Evolutionary conservation across 2,888 invertebrate genomes (phyloP).

Genomic region (Petrophora chlorosata): DNA sequence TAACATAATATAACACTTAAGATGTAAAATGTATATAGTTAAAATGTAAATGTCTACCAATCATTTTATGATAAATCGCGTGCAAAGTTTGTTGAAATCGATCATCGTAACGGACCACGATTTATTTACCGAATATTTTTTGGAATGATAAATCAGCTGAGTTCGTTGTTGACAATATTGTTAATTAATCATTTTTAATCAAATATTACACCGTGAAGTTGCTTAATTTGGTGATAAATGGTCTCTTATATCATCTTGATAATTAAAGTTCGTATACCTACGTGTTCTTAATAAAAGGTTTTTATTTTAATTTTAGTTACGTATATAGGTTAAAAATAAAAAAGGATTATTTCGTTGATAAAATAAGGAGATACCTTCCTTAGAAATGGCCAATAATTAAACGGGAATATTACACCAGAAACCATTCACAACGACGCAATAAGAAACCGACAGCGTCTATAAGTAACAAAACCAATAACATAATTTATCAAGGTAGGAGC

Average conservation of each 20-base stretch:
- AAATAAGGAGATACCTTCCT: no score
- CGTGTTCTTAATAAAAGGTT: no score
- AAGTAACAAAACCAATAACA: conserved; percentile 27
- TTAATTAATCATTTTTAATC: conserved; percentile 1
- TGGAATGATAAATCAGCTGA: conserved; percentile 23
- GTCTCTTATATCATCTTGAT: no score
- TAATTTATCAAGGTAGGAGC: conserved; percentile 26
- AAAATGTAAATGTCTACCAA: conserved; percentile 2
- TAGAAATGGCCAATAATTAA: no score
- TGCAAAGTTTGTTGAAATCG: conserved; percentile 22
- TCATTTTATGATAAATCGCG: conserved; percentile 15
- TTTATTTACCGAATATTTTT: conserved; percentile 23
- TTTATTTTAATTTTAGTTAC: no score
- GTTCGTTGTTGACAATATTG: background rate
- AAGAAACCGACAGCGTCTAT: conserved; percentile 11
- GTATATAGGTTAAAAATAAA: no score
- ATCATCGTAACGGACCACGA: conserved; percentile 27
- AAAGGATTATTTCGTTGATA: no score
- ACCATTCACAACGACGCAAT: conserved; percentile 8
- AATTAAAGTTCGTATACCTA: no score
- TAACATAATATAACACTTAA: no score
- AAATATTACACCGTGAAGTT: no score
- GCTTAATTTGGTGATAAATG: no score
- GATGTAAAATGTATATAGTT: no score
- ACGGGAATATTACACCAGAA: background rate